Conservation (phyloP, 1,140 invertebrate genomes). For the Mylabris phalerata region DNA sequence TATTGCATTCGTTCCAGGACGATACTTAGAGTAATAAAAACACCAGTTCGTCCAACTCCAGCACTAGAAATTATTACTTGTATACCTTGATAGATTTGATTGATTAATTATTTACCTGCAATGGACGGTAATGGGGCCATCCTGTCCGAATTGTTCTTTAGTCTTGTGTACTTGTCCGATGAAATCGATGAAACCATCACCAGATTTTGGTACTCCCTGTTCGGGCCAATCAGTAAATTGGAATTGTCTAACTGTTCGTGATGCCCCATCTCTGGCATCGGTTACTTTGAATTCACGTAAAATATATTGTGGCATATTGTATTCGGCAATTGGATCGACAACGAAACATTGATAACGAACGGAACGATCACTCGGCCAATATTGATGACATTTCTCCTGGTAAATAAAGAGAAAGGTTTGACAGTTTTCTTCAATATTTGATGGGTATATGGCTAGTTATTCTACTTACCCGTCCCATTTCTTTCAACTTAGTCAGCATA, state of each 20-base stretch:
- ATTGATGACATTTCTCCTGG: slow-evolving; percentile 96
- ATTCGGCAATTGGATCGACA: slow-evolving; percentile 98
- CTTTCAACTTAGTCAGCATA: slow-evolving; percentile 96
- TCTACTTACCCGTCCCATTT: slow-evolving; percentile 83
- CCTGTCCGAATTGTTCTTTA: slow-evolving; percentile 98
- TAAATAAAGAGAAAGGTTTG: slow-evolving; percentile 10
- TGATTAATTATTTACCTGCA: slow-evolving; percentile 62
- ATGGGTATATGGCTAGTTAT: too few species aligned
- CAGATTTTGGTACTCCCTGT: slow-evolving; percentile 94
- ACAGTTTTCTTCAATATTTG: too few species aligned
- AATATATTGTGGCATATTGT: slow-evolving; percentile 99
- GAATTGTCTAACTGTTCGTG: slow-evolving; percentile 94
- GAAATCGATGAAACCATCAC: slow-evolving; percentile 96
- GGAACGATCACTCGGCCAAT: slow-evolving; percentile 97
- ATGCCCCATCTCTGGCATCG: slow-evolving; percentile 89
- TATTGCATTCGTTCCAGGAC: slow-evolving; percentile 99
- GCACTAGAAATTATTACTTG: slow-evolving; percentile 52
- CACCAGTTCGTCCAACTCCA: slow-evolving; percentile 94
- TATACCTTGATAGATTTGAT: neutral
- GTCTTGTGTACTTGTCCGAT: slow-evolving; percentile 99
- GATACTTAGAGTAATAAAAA: slow-evolving; percentile 96
- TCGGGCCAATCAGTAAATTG: slow-evolving; percentile 99
- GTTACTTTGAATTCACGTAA: slow-evolving; percentile 97
- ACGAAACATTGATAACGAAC: slow-evolving; percentile 95
- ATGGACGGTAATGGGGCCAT: slow-evolving; percentile 98